Evolutionary conservation across 2,888 invertebrate genomes (phyloP), one percentile per base, ranked within the genome.

Genomic region (Lucinisca nassula): DNA sequence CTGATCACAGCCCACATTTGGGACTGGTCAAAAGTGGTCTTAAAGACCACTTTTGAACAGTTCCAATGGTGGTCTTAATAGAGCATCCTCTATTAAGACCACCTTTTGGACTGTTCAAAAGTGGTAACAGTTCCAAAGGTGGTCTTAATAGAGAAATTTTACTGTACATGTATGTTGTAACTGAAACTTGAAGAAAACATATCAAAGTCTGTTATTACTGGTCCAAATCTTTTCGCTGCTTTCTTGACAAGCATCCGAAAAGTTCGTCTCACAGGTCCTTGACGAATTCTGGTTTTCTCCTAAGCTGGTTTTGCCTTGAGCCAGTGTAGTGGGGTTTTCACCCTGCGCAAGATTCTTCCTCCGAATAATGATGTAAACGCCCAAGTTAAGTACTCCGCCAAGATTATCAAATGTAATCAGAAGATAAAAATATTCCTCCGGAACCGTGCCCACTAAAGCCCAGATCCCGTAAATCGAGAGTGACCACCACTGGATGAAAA

Each of bases 401-500:
- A 61, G 6, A 30, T 61, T 61, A 17, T 24, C 24, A 30, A 61
- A 61, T 1, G 30, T 27, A 27, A 61, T 61, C 61, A 61, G 30
- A 3, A 61, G 24, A 17, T 61, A 61, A 17, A 61, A 61, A 4
- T 6, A 61, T 17, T 27, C 61, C 30, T 61, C 27, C 8, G 61
- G 73, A 1, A 38, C 38, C 3, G 35, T n/a, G 8, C 38, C 35
- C 1, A 79, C 32, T 17, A 82, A 40, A 0, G 72, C 61, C 85
- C 89, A 87, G 14, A 82, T 30, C 0, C 89, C 85, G 38, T 82
- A 89, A 8, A 89, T 27, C 3, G 79, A 55, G 73, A 87, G 72
- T 0, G 82, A 74, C 84, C 79, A 82, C 89, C 89, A 89, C 49
- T 89, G 87, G 10, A 84, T 61, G 67, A 89, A 84, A 55, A 87